Conservation (phyloP, 1,140 invertebrate genomes). For the Drosophila chauvacae region DNA sequence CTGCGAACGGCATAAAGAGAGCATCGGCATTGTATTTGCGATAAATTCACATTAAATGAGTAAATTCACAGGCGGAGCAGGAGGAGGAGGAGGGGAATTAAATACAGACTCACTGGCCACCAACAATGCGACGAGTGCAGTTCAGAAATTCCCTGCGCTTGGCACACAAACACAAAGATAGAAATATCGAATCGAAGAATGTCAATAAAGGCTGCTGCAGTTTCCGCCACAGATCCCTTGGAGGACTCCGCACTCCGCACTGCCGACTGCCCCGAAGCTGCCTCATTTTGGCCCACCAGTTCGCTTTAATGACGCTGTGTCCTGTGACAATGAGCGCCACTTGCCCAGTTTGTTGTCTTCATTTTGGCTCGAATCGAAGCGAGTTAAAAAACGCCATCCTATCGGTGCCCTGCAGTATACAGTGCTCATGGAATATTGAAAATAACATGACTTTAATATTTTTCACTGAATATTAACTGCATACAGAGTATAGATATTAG, state of each 20-base stretch:
- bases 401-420: conserved; percentile 4
- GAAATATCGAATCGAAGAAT: conserved; percentile 73
- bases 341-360: conserved; percentile 69
- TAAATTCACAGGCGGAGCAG: not conserved
- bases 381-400: conserved; percentile 23
- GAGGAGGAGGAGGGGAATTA: conserved; percentile 5
- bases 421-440: conserved; percentile 2
- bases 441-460: not conserved
- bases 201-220: conserved; percentile 63
- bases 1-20: conserved; percentile 11
- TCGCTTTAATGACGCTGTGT: conserved; percentile 56
- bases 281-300: conserved; percentile 6
- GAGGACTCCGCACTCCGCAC: not conserved
- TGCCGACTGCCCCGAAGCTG: not conserved
- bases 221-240: conserved; percentile 18
- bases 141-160: conserved; percentile 67
- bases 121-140: conserved; percentile 64
- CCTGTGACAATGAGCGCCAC: conserved; percentile 49
- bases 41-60: conserved; percentile 77
- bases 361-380: conserved; percentile 37
- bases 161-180: conserved; percentile 73
- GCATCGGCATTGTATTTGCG: conserved; percentile 70
- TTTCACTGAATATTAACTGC: not conserved
- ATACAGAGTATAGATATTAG: too few species aligned
- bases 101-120: conserved; percentile 42